A percentile compares a stretch with the other conserved stretches of the same genome.
phyloP scores from a whole-genome alignment of 2,888 invertebrate species.

The Morpho helenor region DNA sequence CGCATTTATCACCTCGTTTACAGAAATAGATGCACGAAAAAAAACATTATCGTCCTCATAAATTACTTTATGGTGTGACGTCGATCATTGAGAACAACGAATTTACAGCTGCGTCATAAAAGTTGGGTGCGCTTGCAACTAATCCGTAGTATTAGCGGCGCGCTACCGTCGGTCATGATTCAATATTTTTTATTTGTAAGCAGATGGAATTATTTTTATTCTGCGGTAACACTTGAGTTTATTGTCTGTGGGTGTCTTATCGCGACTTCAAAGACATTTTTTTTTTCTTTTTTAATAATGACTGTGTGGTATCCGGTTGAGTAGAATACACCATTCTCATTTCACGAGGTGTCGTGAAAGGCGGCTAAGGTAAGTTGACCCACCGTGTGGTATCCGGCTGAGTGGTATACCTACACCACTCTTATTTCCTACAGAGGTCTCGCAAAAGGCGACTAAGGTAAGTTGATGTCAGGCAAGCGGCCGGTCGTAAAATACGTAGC shows the following conservation, averaged over 20 bases:
- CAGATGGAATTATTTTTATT: constrained; percentile 25
- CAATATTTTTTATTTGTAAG: constrained; percentile 42
- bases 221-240: constrained; percentile 25
- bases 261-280: constrained; percentile 11
- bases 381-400: too few relatives aligned
- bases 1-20: not conserved
- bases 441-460: too few relatives aligned
- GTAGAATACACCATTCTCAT: too few relatives aligned
- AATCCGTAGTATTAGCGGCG: constrained; percentile 55
- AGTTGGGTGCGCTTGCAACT: constrained; percentile 60
- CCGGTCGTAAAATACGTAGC: too few relatives aligned
- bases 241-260: constrained; percentile 16
- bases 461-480: too few relatives aligned
- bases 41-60: constrained; percentile 50
- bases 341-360: too few relatives aligned
- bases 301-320: too few relatives aligned
- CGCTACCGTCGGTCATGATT: constrained; percentile 55
- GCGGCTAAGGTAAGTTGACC: too few relatives aligned
- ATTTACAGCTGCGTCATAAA: constrained; percentile 69
- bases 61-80: constrained; percentile 46
- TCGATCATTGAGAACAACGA: constrained; percentile 53
- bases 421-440: too few relatives aligned
- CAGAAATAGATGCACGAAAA: constrained; percentile 17
- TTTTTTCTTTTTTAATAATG: not conserved
- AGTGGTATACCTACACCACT: too few relatives aligned